These are phyloP conservation scores for Apamea sordens DNA, from an alignment of 2,888 invertebrate species.

Conservation along the genomic window DNA sequence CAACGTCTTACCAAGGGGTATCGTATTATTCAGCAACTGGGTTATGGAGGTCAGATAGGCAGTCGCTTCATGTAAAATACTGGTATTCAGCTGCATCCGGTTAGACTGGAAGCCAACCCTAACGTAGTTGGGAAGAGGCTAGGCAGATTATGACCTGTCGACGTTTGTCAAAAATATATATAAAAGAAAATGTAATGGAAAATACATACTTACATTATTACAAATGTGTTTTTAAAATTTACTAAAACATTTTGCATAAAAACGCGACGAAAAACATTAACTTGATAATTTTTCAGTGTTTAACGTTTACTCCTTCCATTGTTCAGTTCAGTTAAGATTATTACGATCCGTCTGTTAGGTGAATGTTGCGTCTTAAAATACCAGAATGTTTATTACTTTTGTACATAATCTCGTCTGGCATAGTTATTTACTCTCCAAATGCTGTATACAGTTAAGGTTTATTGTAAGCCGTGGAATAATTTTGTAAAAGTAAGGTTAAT, in stretches of 20 bases:
- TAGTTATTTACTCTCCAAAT: constrained; percentile 41
- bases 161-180: background rate
- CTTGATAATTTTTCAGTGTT: constrained; percentile 46
- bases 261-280: background rate
- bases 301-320: constrained; percentile 42
- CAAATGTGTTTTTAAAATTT: background rate
- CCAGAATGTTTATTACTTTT: constrained; percentile 60
- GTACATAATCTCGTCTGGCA: constrained; percentile 58
- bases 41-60: no score
- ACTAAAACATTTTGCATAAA: background rate
- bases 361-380: constrained; percentile 58
- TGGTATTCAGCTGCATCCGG: no score
- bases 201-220: no score
- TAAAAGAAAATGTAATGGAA: background rate
- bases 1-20: no score
- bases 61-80: no score
- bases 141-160: no score
- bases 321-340: constrained; percentile 50
- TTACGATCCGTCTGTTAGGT: constrained; percentile 52
- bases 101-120: no score
- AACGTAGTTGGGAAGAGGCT: no score
- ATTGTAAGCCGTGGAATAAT: constrained; percentile 28
- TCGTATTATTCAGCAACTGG: no score
- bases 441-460: constrained; percentile 40
- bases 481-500: constrained; percentile 12